Percentiles rank a stretch among this genome's conserved stretches.
These are phyloP conservation scores for Resseliella maxima DNA, from an alignment of 2,888 invertebrate species.

Conservation along the genomic window DNA sequence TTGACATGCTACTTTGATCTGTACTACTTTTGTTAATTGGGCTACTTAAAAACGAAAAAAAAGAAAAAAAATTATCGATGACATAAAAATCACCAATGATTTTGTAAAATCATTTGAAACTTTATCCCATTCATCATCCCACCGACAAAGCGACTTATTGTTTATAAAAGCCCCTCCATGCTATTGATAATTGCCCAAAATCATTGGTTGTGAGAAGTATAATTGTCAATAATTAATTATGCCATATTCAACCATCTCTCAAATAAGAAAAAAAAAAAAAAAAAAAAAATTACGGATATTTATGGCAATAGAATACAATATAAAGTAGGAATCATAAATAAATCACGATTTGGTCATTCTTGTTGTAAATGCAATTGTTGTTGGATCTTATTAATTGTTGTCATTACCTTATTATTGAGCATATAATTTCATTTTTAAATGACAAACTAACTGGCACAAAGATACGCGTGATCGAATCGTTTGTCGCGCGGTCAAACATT, in stretches of 20 bases:
- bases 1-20: background rate
- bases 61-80: too few relatives aligned
- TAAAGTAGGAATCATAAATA: conserved; percentile 11
- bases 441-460: conserved; percentile 26
- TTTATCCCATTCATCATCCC: too few relatives aligned
- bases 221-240: background rate
- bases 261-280: background rate
- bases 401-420: conserved; percentile 6
- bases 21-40: background rate
- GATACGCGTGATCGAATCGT: conserved; percentile 16
- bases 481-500: background rate
- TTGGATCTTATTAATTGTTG: background rate
- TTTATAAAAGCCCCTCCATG: too few relatives aligned
- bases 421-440: conserved; percentile 23
- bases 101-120: too few relatives aligned
- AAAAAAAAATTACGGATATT: background rate
- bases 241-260: background rate
- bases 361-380: too few relatives aligned
- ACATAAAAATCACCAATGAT: too few relatives aligned
- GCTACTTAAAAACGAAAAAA: too few relatives aligned
- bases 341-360: background rate
- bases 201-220: background rate
- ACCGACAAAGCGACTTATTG: too few relatives aligned
- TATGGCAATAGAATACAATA: background rate
- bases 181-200: background rate